Base-by-base conservation (phyloP, 30 jellyfish, hydroid and myxozoan species). In the Nemopilema nomurai region DNA sequence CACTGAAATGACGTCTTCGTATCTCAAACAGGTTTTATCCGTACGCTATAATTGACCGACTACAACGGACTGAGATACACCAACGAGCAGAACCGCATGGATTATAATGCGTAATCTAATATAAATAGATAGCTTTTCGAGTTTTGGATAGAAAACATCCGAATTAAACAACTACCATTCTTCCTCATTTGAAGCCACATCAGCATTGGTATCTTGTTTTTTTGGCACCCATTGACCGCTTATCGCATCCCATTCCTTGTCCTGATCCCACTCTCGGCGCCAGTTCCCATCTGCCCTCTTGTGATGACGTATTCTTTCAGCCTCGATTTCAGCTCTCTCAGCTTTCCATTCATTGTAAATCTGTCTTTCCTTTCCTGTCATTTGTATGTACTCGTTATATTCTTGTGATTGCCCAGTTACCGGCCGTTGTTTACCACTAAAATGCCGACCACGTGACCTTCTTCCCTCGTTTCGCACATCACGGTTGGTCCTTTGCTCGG, bases 251-350 rank as follows among this genome's bases (percentile, higher is more conserved):
- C 86, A 76, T 6, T 20, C 52, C 67, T 76, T 76, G 24, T 76
- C 86, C 75, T 28, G 28, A 29, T 76, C 86, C 86, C 86, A 76
- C 25, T 76, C 86, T 27, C 86, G 57, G 63, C n/a, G 49, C 86
- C 86, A 76, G 51, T 51, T 51, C 62, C 86, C 86, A 25, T 28
- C 62, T 8, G 77, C 86, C 86, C 22, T 51, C 31, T 76, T 76
- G 9, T 19, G 62, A 8, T 75, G 86, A n/a, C 41, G 28, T 0
- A 76, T 0, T 51, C 86, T 76, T 20, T 53, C 86, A 9, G 73
- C 86, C 77, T 76, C 86, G 67, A 76, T 76, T 25, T 27, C 67
- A 28, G 57, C 76, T 30, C 86, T 76, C 62, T 76, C 86, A 4
- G 67, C 29, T 53, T 52, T 76, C 86, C 86, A 76, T 30, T 62